Base-by-base conservation (phyloP, 2,113 vertebrate genomes). In the Salminus brasiliensis region DNA sequence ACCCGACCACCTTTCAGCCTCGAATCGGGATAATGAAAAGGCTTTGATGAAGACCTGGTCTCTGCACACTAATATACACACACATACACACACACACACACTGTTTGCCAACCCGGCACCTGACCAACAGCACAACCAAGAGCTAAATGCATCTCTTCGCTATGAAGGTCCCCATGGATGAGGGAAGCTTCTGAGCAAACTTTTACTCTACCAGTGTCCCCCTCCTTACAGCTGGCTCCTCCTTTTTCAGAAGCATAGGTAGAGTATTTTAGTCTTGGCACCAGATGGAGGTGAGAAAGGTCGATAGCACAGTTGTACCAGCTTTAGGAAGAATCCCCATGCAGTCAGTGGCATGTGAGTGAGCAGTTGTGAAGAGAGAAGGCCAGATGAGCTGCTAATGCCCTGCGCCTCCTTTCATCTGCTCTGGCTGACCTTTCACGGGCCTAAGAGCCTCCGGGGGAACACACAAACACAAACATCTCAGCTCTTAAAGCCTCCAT, bases 251-350 rank as follows among this genome's bases (percentile, higher is more conserved):
- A 12, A 34, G 18, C 21, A 34, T 66, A 47, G 23, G 52, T 25
- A 11, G 52, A 25, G 52, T 55, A 55, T 55, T 55, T 47, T 63
- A 21, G 27, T 63, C 39, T 53, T 16, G 3, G 45, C 30, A 53
- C 43, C 75, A 55, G 34, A 77, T 68, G 25, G 65, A 77, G 52
- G 75, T 77, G 49, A 77, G 63, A 25, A 34, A 43, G 49, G 75
- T 69, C 41, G 75, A 77, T 41, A 32, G 49, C 29, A 36, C 5
- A 25, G 67, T 29, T 52, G 49, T 63, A 43, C 30, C 41, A 62
- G 76, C n/a, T 21, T 62, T 25, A 47, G 52, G n/a, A 47, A 32
- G 29, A 47, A 49, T 63, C 25, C 30, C 69, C 3, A 18, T 8
- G 49, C 34, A 41, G 15, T 23, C 43, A n/a, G 25, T 25, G 23